phyloP scores from a whole-genome alignment of 2,888 invertebrate species.

The Tubulanus polymorphus region DNA sequence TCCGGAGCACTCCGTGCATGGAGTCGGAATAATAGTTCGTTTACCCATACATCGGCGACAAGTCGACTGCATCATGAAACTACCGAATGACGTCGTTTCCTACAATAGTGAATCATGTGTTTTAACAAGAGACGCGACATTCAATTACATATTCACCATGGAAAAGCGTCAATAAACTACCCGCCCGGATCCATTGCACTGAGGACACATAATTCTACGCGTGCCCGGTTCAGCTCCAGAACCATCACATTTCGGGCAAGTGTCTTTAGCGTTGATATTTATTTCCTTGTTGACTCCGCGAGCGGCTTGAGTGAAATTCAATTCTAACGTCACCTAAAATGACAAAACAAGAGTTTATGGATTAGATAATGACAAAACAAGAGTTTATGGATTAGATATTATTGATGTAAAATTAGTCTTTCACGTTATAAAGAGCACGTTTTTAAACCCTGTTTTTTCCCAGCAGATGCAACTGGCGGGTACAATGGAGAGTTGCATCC shows the following conservation, averaged over 20 bases:
- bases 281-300: conserved; percentile 93
- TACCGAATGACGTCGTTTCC: conserved; percentile 64
- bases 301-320: conserved; percentile 90
- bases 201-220: conserved; percentile 79
- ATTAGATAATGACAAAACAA: no score
- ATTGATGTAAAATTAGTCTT: no score
- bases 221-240: conserved; percentile 85
- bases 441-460: no score
- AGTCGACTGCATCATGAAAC: conserved; percentile 94
- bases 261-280: conserved; percentile 84
- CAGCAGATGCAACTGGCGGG: no score
- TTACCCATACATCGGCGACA: conserved; percentile 69
- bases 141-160: neutral
- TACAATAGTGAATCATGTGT: conserved; percentile 20
- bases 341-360: neutral
- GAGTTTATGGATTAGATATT: no score
- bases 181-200: conserved; percentile 89
- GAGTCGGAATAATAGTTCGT: conserved; percentile 80
- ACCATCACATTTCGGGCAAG: conserved; percentile 85
- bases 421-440: no score
- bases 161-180: conserved; percentile 8
- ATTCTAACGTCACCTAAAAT: conserved; percentile 72
- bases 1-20: conserved; percentile 88
- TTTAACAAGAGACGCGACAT: neutral
- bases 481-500: no score